phyloP scores from a whole-genome alignment of 2,888 invertebrate species.

The Drosophila atripex region DNA sequence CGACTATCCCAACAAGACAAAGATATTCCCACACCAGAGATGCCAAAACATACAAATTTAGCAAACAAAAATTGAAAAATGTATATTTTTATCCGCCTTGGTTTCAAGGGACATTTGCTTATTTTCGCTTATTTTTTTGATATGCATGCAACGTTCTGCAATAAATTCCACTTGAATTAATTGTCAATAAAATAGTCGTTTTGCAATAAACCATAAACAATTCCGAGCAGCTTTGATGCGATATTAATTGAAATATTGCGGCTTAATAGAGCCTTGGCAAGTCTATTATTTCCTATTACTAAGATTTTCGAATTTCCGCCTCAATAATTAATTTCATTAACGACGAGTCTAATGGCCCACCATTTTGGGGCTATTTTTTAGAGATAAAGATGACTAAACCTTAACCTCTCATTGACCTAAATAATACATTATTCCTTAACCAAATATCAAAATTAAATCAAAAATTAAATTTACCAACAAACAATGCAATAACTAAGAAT shows the following conservation, averaged over 20 bases:
- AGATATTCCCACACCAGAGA: constrained; percentile 5
- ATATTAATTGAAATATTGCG: constrained; percentile 37
- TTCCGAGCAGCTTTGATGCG: constrained; percentile 16
- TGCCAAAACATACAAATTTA: background rate
- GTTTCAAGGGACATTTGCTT: constrained; percentile 15
- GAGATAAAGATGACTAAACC: background rate
- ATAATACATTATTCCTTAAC: background rate
- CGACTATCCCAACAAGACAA: constrained; percentile 5
- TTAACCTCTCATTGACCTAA: background rate
- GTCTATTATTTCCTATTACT: background rate
- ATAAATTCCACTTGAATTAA: constrained; percentile 32
- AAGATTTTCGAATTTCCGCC: background rate
- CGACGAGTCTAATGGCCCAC: background rate
- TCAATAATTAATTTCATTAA: background rate
- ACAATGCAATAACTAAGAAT: constrained; percentile 18
- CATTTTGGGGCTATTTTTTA: background rate
- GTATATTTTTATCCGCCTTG: background rate
- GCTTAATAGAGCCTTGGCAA: constrained; percentile 11
- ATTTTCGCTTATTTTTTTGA: constrained; percentile 13
- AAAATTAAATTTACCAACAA: constrained; percentile 34
- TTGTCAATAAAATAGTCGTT: constrained; percentile 30
- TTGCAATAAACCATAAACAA: constrained; percentile 29
- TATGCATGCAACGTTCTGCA: constrained; percentile 39
- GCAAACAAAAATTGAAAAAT: background rate
- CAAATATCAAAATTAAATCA: background rate